Conservation (phyloP, 2,113 vertebrate genomes). For the Myrmecobius fasciatus region DNA sequence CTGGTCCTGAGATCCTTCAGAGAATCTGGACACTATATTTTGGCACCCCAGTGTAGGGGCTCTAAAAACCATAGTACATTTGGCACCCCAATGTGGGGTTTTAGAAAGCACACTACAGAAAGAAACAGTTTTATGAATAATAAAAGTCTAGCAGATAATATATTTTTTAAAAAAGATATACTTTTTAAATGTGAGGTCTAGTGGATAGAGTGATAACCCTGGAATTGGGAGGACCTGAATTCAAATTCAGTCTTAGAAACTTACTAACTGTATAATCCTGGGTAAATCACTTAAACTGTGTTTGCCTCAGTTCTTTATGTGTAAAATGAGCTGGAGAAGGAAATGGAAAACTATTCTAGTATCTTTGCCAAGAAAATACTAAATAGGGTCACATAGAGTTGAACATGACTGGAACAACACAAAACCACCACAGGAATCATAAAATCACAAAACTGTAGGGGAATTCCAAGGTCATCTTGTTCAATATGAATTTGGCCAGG, state of each 20-base stretch:
- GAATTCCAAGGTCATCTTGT: not conserved
- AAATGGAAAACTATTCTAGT: not conserved
- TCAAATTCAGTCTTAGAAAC: not conserved
- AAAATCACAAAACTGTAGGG: not conserved
- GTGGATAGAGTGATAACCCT: not conserved
- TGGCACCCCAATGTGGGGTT: too few relatives aligned
- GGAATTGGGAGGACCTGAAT: not conserved
- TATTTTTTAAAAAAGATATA: too few relatives aligned
- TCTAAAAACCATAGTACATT: too few relatives aligned
- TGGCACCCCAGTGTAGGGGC: too few relatives aligned
- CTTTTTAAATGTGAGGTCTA: not conserved
- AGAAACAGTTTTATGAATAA: not conserved
- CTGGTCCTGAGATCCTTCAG: too few relatives aligned
- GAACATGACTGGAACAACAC: not conserved
- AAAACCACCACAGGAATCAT: not conserved
- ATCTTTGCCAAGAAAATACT: not conserved
- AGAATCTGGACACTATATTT: too few relatives aligned
- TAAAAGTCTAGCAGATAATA: not conserved
- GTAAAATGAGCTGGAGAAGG: not conserved
- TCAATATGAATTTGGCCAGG: not conserved
- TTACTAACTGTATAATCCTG: not conserved
- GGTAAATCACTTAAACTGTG: not conserved
- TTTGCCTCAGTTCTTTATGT: not conserved
- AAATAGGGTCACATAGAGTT: not conserved
- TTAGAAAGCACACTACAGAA: too few relatives aligned